phyloP scores from a whole-genome alignment of 2,113 vertebrate species.

The Setophaga petechia region DNA sequence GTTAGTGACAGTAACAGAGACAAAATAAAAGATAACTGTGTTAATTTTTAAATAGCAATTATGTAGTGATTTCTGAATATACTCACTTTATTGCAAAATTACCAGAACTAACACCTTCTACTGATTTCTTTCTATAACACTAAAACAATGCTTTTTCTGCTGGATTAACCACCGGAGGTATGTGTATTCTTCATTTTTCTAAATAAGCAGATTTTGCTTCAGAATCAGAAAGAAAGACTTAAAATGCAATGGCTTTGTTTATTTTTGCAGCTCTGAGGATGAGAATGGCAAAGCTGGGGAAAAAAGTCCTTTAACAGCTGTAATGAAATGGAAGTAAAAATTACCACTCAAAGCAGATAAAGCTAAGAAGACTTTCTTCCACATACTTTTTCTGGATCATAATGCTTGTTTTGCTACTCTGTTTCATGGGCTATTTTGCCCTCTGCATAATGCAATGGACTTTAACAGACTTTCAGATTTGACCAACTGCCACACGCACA shows the following conservation, averaged over 20 bases:
- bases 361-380: constrained; percentile 52
- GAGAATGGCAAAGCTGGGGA: constrained; percentile 86
- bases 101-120: constrained; percentile 69
- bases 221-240: neutral
- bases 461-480: neutral
- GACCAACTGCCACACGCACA: neutral
- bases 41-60: neutral
- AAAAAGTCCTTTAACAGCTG: constrained; percentile 77
- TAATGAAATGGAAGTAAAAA: neutral
- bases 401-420: constrained; percentile 31
- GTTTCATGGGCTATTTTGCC: neutral
- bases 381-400: constrained; percentile 34
- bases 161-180: constrained; percentile 74
- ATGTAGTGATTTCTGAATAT: constrained; percentile 9
- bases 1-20: neutral
- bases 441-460: neutral
- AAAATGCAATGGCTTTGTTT: constrained; percentile 30
- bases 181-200: constrained; percentile 58
- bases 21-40: neutral
- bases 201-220: constrained; percentile 29
- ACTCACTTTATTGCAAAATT: constrained; percentile 21
- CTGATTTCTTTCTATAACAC: constrained; percentile 68
- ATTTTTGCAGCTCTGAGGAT: constrained; percentile 82
- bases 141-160: constrained; percentile 72
- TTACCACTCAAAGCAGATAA: constrained; percentile 50